Conservation (phyloP, 2,113 vertebrate species). For the Urocynchramus pylzowi region DNA sequence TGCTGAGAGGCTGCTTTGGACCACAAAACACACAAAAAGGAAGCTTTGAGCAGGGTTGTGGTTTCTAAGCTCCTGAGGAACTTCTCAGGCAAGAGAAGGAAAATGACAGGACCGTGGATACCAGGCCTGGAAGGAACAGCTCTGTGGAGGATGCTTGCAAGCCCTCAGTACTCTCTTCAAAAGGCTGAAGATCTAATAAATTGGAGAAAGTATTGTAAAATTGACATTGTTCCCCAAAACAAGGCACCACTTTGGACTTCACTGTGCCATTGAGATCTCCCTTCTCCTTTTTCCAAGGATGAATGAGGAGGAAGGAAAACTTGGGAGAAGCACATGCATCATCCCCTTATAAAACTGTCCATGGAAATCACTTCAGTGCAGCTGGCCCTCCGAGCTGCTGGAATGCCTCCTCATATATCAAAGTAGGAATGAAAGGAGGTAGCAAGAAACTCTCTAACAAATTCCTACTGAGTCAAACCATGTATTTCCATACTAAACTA, state of each 20-base stretch:
- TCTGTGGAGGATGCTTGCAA: background rate
- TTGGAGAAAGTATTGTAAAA: background rate
- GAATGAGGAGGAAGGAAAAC: background rate
- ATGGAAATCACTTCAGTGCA: background rate
- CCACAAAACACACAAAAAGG: background rate
- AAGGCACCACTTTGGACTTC: background rate
- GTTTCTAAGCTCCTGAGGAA: background rate
- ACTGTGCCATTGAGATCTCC: background rate
- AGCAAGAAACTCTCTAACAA: conserved; percentile 5
- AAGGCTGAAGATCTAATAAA: background rate
- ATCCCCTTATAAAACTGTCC: background rate
- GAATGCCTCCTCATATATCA: conserved; percentile 22
- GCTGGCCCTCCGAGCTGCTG: background rate
- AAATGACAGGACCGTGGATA: background rate
- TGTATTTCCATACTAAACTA: conserved; percentile 13
- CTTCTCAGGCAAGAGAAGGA: background rate
- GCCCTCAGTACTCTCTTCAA: background rate
- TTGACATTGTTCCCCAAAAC: background rate
- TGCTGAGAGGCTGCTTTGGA: background rate
- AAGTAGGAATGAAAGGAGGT: conserved; percentile 13
- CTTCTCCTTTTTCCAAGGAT: background rate
- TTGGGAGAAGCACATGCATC: background rate
- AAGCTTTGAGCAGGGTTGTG: background rate
- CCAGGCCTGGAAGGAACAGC: background rate
- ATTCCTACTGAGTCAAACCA: background rate